Evolutionary conservation across 2,113 vertebrate species (phyloP).

Genomic region (Geococcyx californianus): DNA sequence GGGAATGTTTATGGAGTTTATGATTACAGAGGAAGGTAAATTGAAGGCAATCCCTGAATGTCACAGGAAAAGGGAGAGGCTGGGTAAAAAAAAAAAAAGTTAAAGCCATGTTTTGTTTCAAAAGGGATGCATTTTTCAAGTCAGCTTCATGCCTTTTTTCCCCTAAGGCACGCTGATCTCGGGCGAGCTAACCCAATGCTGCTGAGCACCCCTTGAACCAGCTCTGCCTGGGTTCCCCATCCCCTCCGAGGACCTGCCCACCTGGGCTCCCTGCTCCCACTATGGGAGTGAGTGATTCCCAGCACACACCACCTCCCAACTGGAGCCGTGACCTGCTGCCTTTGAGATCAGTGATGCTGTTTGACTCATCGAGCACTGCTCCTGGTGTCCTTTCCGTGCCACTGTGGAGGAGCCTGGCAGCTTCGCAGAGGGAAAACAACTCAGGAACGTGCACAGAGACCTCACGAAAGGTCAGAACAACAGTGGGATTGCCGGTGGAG

Average conservation of each 20-base stretch:
- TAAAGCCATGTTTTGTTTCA: neutral
- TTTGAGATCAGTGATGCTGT: neutral
- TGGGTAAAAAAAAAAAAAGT: neutral
- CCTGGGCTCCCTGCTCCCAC: neutral
- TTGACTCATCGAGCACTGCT: neutral
- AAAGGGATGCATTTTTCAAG: neutral
- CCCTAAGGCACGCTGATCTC: accelerated
- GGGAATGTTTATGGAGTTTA: neutral
- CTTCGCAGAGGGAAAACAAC: neutral
- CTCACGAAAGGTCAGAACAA: neutral
- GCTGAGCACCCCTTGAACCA: neutral
- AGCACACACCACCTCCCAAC: accelerated
- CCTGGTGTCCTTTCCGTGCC: neutral
- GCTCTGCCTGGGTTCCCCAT: neutral
- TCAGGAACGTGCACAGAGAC: accelerated
- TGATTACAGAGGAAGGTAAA: neutral
- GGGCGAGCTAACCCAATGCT: neutral
- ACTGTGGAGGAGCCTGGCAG: neutral
- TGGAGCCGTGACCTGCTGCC: accelerated
- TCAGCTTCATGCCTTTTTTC: neutral
- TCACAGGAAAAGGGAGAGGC: neutral
- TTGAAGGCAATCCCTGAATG: neutral
- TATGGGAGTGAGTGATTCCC: accelerated
- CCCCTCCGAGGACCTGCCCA: neutral
- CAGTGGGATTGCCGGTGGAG: neutral